Evolutionary conservation across 2,797 vertebrate species (phyloP), one percentile per base, ranked within the genome.

Genomic region (Benthosema pterotum): DNA sequence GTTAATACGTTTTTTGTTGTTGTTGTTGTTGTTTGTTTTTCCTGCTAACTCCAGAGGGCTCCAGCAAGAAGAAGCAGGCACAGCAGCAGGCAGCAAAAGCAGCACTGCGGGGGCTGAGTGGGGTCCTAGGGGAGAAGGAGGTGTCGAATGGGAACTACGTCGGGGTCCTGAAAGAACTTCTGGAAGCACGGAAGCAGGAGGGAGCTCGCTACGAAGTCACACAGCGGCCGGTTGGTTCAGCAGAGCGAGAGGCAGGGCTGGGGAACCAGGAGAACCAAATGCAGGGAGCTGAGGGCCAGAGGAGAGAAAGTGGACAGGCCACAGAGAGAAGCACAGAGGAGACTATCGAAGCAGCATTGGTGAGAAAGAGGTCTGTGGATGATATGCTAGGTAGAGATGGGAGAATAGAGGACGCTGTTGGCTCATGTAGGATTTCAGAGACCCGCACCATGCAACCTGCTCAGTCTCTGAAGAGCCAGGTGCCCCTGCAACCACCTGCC

Each of bases 1-100:
- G n/a, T n/a, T n/a, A n/a, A n/a, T n/a, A n/a, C n/a, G n/a, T n/a
- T n/a, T n/a, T n/a, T n/a, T n/a, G n/a, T n/a, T n/a, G n/a, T n/a
- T n/a, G n/a, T n/a, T n/a, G n/a, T n/a, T n/a, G n/a, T n/a, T n/a
- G n/a, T n/a, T n/a, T n/a, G n/a, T n/a, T n/a, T n/a, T n/a, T n/a
- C n/a, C n/a, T n/a, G n/a, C n/a, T n/a, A 8, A 8, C 8, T 3
- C 49, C 60, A 85, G 80, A 67, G 19, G 75, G 75, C 3, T 64
- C 75, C 48, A 50, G 18, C 52, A 80, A 60, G 57, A 85, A 71
- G 49, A 83, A 32, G 51, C 65, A 43, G 25, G 80, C 83, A n/a
- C 67, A 85, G 32, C 79, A 85, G 0, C 75, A 76, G 60, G 83
- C 75, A 46, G 85, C 85, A 59, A 75, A 76, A 66, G 49, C 61